These are phyloP conservation scores for Aptenodytes patagonicus DNA, from an alignment of 2,113 vertebrate genomes.

Conservation along the genomic window DNA sequence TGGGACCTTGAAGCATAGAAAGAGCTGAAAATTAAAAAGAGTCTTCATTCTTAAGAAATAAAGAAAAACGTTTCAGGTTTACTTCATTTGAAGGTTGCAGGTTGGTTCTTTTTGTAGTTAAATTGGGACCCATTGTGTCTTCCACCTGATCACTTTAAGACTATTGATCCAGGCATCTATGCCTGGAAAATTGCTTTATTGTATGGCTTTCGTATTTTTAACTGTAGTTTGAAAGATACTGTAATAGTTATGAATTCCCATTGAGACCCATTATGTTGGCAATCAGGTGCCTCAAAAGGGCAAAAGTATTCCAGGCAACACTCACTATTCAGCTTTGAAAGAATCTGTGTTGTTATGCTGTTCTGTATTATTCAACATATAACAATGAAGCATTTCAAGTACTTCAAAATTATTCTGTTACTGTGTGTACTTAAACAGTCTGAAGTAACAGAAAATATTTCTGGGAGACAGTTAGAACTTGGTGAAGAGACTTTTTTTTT, in stretches of 20 bases:
- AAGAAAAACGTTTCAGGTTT: not conserved
- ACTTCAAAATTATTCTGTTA: not conserved
- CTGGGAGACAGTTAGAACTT: not conserved
- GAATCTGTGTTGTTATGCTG: not conserved
- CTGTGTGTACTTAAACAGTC: not conserved
- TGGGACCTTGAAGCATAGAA: not conserved
- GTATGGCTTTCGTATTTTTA: not conserved
- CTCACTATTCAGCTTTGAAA: not conserved
- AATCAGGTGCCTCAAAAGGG: not conserved
- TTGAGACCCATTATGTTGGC: not conserved
- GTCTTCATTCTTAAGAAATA: not conserved
- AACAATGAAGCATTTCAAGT: not conserved
- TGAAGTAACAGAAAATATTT: constrained; percentile 18
- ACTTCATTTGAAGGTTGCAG: not conserved
- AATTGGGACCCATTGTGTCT: not conserved
- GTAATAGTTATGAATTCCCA: not conserved
- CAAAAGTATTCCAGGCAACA: not conserved
- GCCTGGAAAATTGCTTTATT: not conserved
- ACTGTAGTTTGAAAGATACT: not conserved
- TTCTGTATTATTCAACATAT: not conserved
- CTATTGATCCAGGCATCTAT: not conserved
- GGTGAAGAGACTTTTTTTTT: not conserved
- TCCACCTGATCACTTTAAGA: not conserved
- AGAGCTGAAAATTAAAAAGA: not conserved
- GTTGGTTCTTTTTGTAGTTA: not conserved